Base-by-base conservation (phyloP, 2,797 vertebrate species). In the Crenichthys baileyi region DNA sequence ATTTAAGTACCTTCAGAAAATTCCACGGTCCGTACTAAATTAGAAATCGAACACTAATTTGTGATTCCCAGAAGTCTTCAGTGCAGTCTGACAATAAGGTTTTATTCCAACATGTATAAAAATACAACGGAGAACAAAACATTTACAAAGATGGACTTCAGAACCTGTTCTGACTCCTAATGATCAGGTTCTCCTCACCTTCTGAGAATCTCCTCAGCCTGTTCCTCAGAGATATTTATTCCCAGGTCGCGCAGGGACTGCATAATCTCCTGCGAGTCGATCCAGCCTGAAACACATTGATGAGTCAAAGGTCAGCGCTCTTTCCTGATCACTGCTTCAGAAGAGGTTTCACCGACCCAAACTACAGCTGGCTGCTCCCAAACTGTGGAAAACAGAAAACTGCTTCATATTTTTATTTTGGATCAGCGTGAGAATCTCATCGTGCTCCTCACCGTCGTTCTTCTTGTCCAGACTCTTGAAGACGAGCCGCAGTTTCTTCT, bases 391-490 rank as follows among this genome's bases (percentile, higher is more conserved):
- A 51, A 36, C 36, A 36, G 36, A 36, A 36, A 36, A 36, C 48
- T 3, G 48, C 11, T 15, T 13, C 48, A 3, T 9, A 11, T 50
- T 46, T 46, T 50, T 2, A 24, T 22, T 55, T 8, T 55, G 53
- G 53, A 24, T 20, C 51, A 20, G 51, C 5, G 51, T 51, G 50
- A 51, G 50, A 51, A 51, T 16, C 50, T 51, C 50, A 51, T 13
- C 50, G 50, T 20, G 51, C 51, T 73, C 26, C 88, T 88, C 80
- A 99, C 98, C 98, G 71, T 99, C 97, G 0, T 98, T 99, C 92
- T 99, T 99, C 85, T 96, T 98, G 95, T 99, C 98, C 88, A 98
- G 85, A 86, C 97, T 99, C 93, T 98, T 98, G 89, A 99, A 99
- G 88, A 99, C 98, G 56, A 99, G 95, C 31, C 97, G 93, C 61